Evolutionary conservation across 64 coral and sea anemone species (phyloP).

Genomic region (Actinia equina): DNA sequence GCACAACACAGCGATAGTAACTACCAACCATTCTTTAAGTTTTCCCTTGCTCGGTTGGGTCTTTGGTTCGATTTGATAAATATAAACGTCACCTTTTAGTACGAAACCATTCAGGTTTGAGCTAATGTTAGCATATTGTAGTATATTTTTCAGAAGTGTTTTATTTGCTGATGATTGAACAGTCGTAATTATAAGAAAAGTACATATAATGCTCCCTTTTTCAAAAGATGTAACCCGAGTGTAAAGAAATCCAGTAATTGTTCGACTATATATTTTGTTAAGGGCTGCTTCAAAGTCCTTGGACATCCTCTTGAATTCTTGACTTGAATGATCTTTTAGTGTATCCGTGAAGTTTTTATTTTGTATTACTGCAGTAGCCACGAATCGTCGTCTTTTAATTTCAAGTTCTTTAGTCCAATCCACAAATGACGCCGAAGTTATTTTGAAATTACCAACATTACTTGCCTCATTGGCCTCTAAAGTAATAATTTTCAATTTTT

Average conservation of each 20-base stretch:
- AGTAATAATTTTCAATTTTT: neutral
- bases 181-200: slow-evolving; percentile 11
- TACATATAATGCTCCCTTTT: slow-evolving; percentile 44
- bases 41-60: neutral
- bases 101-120: neutral
- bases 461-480: neutral
- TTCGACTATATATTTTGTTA: neutral
- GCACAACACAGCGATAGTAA: neutral
- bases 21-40: neutral
- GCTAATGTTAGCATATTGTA: neutral
- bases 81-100: neutral
- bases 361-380: neutral
- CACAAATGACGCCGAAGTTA: neutral
- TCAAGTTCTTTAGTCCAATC: slow-evolving; percentile 2
- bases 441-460: neutral
- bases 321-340: neutral
- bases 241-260: neutral
- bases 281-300: neutral
- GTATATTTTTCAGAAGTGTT: neutral
- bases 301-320: neutral
- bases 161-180: neutral
- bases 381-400: slow-evolving; percentile 1
- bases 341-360: neutral
- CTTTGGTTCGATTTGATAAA: neutral
- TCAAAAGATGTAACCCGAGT: neutral